These are phyloP conservation scores for Cecropterus lyciades DNA, from an alignment of 1,140 invertebrate species.

Conservation along the genomic window DNA sequence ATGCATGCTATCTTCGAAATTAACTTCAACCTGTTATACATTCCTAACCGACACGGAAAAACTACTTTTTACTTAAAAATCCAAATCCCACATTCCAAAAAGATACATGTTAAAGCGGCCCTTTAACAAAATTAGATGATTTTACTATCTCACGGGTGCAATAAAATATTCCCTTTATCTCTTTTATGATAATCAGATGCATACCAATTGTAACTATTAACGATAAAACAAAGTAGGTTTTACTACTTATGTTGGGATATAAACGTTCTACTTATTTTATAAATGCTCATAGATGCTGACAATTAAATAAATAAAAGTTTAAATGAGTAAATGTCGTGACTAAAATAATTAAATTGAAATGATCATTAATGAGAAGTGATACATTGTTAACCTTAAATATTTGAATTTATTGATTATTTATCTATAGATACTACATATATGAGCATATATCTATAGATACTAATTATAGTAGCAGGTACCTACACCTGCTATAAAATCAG, in stretches of 20 bases:
- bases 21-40: slow-evolving; percentile 43
- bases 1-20: slow-evolving; percentile 49
- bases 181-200: slow-evolving; percentile 27
- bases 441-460: too few species aligned
- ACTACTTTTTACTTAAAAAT: slow-evolving; percentile 37
- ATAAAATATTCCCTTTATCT: slow-evolving; percentile 20
- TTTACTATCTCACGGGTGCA: slow-evolving; percentile 21
- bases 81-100: slow-evolving; percentile 28
- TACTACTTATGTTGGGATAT: not conserved
- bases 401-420: too few species aligned
- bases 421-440: too few species aligned
- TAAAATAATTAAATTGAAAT: too few species aligned
- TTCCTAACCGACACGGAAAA: slow-evolving; percentile 41
- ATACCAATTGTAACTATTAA: slow-evolving; percentile 5
- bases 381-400: too few species aligned
- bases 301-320: too few species aligned
- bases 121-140: slow-evolving; percentile 18
- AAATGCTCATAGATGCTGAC: too few species aligned
- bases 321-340: too few species aligned
- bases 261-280: too few species aligned
- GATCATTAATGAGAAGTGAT: too few species aligned
- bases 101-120: not conserved
- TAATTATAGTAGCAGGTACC: too few species aligned
- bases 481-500: too few species aligned
- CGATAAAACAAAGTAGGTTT: slow-evolving; percentile 15